Evolutionary conservation across 2,113 vertebrate species (phyloP), one percentile per base, ranked within the genome.

Genomic region (Elgaria multicarinata): DNA sequence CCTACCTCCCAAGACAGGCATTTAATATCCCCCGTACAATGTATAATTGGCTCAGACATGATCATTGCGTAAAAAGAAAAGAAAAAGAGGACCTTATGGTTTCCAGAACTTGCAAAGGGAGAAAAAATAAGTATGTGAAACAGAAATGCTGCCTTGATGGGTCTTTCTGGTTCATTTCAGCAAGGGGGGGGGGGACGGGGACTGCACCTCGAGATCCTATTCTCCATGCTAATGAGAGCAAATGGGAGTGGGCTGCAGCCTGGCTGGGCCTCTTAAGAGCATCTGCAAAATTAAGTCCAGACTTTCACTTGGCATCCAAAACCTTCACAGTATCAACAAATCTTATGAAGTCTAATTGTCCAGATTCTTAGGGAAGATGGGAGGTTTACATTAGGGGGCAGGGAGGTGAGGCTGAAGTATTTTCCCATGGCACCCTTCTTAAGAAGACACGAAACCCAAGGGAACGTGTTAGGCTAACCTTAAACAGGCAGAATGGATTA

Each of bases 281-380:
- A 94, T 91, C 91, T 93, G 92, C 91, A 92, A 95, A 95, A 96
- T 93, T 92, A 93, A 90, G 93, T 95, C 89, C 94, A 95, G 94
- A 93, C 91, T 93, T 93, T 71, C 85, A 85, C 90, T 93, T 92
- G 94, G 95, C 92, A 95, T 93, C 92, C 77, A 89, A 92, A 90
- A 86, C 90, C 92, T 91, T 91, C 28, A 58, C 80, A 16, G 87
- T 91, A 90, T 0, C 28, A 85, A 74, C 83, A 90, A 90, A 92
- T 93, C 90, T 93, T 91, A 95, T 89, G 93, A 90, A 90, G 94
- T 94, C 90, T 71, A 93, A 92, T 88, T 42, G 82, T 86, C 94
- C 91, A 91, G 93, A 93, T 93, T 94, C 94, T 53, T 92, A 83
- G 91, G 89, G 85, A 39, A 84, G 89, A 16, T 33, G 46, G 20